Percentiles rank a stretch among this genome's conserved stretches.
These are phyloP conservation scores for Chloroceryle amazona DNA, from an alignment of 2,797 vertebrate species.

Conservation along the genomic window DNA sequence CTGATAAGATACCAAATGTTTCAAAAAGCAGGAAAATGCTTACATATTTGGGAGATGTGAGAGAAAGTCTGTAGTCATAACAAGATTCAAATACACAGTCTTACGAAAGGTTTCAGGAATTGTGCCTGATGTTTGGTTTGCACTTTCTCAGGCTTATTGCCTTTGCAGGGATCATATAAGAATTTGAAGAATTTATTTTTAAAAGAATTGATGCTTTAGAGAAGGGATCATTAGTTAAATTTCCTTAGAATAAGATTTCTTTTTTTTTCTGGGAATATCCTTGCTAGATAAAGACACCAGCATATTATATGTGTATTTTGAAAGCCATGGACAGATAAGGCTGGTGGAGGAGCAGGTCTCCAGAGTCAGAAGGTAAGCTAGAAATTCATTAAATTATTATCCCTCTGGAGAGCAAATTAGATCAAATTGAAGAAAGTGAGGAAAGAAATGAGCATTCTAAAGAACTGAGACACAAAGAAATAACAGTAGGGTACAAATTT, in stretches of 20 bases:
- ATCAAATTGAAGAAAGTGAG: neutral
- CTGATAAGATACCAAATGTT: neutral
- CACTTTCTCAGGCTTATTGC: neutral
- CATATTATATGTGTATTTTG: neutral
- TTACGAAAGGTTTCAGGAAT: neutral
- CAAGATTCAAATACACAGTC: neutral
- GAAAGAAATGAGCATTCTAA: neutral
- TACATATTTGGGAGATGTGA: neutral
- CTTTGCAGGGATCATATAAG: neutral
- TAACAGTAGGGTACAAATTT: neutral
- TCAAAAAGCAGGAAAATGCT: neutral
- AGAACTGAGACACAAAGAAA: neutral
- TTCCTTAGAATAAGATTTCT: neutral
- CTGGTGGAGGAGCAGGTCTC: neutral
- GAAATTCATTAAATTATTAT: neutral
- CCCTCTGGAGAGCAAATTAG: neutral
- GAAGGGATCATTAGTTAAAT: neutral
- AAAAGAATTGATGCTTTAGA: neutral
- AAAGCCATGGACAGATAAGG: neutral
- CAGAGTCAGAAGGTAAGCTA: neutral
- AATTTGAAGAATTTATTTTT: neutral
- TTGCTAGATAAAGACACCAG: neutral
- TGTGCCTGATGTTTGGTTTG: neutral
- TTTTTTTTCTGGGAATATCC: neutral
- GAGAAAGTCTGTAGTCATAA: neutral